Evolutionary conservation across 2,888 invertebrate species (phyloP), one percentile per base, ranked within the genome.

Genomic region (Lordiphosa andalusiaca): DNA sequence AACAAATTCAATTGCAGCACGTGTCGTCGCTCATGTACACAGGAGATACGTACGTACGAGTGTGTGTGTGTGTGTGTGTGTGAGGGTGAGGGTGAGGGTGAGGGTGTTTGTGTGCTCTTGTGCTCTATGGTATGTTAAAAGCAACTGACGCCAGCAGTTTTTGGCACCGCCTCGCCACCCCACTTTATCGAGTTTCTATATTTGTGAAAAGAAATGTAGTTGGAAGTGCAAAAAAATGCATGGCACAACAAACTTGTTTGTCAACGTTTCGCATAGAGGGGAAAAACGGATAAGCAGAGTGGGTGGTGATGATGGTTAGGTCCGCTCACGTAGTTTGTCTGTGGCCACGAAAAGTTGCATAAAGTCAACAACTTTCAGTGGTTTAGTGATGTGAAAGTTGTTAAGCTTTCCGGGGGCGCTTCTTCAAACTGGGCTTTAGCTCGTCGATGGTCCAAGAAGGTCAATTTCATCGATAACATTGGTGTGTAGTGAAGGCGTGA

Each of bases 261-360:
- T 65, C 65, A 58, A 58, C 65, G 57, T 64, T 64, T 74, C 53
- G 49, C 38, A 48, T 4, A 56, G 47, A 38, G 37, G 16, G 36
- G 37, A n/a, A 10, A 44, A n/a, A 13, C 13, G 44, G 55, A 23
- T 53, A 48, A 38, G 25, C 19, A 35, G 3, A 9, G 16, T 48
- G 48, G 12, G 35, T 6, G 54, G 30, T 2, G 16, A 2, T 42
- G 33, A 44, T 36, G 53, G 38, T 47, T 39, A 39, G 58, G 40
- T 40, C 50, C 47, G 54, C 73, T 71, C 82, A 78, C 77, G 77
- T 78, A 78, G 69, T 73, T 73, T 77, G 77, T 78, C 77, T 78
- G 73, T 75, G 78, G 80, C 77, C 82, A 82, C 80, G 75, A 82
- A 78, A 77, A 82, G 82, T 82, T 82, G 77, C 82, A 82, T 78